A percentile compares a stretch with the other conserved stretches of the same genome.
These are phyloP conservation scores for Tragopan temminckii DNA, from an alignment of 2,797 vertebrate genomes.

Conservation along the genomic window DNA sequence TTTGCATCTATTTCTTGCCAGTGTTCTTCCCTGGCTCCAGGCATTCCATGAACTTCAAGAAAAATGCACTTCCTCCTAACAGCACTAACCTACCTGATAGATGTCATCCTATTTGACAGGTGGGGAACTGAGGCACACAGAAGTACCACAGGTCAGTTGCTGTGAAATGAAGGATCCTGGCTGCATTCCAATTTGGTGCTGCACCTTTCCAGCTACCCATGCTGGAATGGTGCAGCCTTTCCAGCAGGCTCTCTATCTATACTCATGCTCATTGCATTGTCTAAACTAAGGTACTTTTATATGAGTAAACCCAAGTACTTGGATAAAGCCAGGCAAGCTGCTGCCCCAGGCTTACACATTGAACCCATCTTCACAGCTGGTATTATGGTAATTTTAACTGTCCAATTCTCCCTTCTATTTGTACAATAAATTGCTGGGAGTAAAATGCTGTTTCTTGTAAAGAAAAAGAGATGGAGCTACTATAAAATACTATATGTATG, in stretches of 20 bases:
- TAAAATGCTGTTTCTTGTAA: background rate
- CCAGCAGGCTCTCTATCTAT: background rate
- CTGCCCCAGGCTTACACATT: background rate
- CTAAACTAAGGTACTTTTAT: background rate
- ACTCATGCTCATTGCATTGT: background rate
- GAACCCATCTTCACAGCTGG: too few species aligned
- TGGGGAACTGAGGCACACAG: background rate
- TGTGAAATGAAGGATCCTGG: background rate
- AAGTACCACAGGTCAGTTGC: background rate
- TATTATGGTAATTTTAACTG: background rate
- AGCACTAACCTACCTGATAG: background rate
- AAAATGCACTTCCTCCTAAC: background rate
- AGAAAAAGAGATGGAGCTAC: background rate
- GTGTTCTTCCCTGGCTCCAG: background rate
- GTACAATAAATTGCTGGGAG: background rate
- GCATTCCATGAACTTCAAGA: background rate
- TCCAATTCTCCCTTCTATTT: background rate
- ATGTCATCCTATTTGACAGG: background rate
- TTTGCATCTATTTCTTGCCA: background rate
- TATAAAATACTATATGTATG: background rate
- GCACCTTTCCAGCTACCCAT: background rate
- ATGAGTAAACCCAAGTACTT: background rate
- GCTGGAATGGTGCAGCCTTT: background rate
- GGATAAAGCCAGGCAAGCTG: background rate
- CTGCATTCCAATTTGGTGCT: too few species aligned